These are phyloP conservation scores for Protodeltote pygarga DNA, from an alignment of 2,888 invertebrate species.

Conservation along the genomic window DNA sequence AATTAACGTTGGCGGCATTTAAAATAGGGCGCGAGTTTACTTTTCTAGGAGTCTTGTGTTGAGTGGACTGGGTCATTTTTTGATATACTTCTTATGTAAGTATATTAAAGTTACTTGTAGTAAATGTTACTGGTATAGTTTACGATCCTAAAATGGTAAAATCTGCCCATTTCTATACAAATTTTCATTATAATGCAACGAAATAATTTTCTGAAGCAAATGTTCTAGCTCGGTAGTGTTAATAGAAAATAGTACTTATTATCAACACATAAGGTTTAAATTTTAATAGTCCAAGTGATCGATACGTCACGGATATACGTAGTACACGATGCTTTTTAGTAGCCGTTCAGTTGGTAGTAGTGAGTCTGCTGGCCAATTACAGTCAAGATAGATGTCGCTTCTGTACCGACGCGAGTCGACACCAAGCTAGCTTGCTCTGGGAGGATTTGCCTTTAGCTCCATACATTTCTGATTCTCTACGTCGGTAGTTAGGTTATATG, in stretches of 20 bases:
- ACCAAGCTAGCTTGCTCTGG: conserved; percentile 84
- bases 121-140: conserved; percentile 59
- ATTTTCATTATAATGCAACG: conserved; percentile 62
- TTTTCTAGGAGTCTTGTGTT: conserved; percentile 78
- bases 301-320: conserved; percentile 83
- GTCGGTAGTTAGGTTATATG: conserved; percentile 87
- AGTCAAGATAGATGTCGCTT: conserved; percentile 78
- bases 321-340: conserved; percentile 71
- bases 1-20: conserved; percentile 84
- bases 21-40: conserved; percentile 83
- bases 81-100: conserved; percentile 82
- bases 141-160: conserved; percentile 48
- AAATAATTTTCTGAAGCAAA: conserved; percentile 76
- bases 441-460: conserved; percentile 86
- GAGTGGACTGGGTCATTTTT: conserved; percentile 79
- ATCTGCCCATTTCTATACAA: conserved; percentile 55
- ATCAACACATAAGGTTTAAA: conserved; percentile 34
- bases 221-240: conserved; percentile 65
- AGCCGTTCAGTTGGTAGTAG: conserved; percentile 69
- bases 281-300: conserved; percentile 40
- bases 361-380: conserved; percentile 74
- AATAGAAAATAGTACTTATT: conserved; percentile 47
- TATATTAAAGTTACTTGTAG: conserved; percentile 56
- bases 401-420: conserved; percentile 80
- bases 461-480: conserved; percentile 87